Conservation (phyloP, 2,888 invertebrate genomes). For the Pyrrhosoma nymphula region DNA sequence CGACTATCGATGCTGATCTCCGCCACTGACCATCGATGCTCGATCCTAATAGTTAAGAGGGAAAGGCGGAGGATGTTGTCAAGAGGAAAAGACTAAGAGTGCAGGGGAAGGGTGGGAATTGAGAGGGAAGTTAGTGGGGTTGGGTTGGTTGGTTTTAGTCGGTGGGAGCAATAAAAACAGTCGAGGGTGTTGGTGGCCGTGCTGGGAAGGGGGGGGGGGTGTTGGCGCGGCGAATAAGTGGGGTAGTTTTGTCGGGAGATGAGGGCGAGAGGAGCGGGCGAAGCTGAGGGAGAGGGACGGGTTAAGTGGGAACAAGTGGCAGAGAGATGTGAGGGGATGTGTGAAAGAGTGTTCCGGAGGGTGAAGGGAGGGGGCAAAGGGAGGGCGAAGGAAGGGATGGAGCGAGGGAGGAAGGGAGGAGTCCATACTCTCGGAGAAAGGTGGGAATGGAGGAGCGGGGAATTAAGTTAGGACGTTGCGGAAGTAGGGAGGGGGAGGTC, state of each 20-base stretch:
- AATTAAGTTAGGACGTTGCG: not conserved
- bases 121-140: not conserved
- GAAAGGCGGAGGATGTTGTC: too few species aligned
- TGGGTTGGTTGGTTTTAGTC: not conserved
- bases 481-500: not conserved
- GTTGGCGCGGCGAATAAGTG: not conserved
- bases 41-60: too few species aligned
- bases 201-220: not conserved
- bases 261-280: not conserved
- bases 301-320: constrained; percentile 34
- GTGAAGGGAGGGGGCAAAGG: not conserved
- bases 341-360: not conserved
- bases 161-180: constrained; percentile 10
- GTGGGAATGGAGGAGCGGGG: not conserved
- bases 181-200: not conserved
- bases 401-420: too few species aligned
- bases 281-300: not conserved
- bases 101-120: too few species aligned
- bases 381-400: not conserved
- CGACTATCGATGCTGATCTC: too few species aligned
- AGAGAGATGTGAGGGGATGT: constrained; percentile 3
- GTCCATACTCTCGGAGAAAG: not conserved
- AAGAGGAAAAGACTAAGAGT: too few species aligned
- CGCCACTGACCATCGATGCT: too few species aligned
- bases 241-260: not conserved